Percentiles rank a stretch among this genome's conserved stretches.
Evolutionary conservation across 2,797 vertebrate genomes (phyloP).

Genomic region (Pantherophis alleghaniensis): DNA sequence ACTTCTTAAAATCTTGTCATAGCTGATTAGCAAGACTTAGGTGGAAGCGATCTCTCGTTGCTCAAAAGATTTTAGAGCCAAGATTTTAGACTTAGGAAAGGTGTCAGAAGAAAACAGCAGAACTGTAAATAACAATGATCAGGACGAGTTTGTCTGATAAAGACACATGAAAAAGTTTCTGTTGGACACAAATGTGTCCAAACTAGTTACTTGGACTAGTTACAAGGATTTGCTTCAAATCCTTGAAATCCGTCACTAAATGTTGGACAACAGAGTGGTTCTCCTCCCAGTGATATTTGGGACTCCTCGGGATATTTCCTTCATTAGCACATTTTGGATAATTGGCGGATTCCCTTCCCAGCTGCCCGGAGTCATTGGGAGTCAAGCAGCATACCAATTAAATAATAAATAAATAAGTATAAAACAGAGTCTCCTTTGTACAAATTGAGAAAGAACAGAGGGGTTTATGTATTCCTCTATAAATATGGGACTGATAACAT

Average conservation of each 20-base stretch:
- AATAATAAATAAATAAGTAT: not conserved
- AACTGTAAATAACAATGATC: conserved; percentile 28
- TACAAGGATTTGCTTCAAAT: not conserved
- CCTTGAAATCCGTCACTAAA: conserved; percentile 44
- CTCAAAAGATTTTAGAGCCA: conserved; percentile 65
- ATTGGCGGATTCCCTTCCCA: not conserved
- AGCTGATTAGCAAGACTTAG: conserved; percentile 65
- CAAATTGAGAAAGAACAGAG: conserved; percentile 25
- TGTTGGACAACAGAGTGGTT: conserved; percentile 33
- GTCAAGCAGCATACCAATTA: not conserved
- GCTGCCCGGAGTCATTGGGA: not conserved
- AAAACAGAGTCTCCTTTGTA: conserved; percentile 18
- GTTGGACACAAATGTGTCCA: not conserved
- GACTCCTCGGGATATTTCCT: conserved; percentile 24
- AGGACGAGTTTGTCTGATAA: conserved; percentile 32
- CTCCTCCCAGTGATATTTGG: conserved; percentile 7
- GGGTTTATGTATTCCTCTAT: not conserved
- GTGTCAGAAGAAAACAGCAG: conserved; percentile 48
- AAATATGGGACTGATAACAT: not conserved
- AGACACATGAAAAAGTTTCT: conserved; percentile 17
- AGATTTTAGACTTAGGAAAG: conserved; percentile 1
- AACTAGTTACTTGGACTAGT: not conserved
- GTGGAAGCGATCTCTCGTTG: conserved; percentile 64
- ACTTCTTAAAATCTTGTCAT: conserved; percentile 41
- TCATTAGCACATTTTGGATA: conserved; percentile 33